Evolutionary conservation across 2,113 vertebrate genomes (phyloP).

Genomic region (Turnix velox): DNA sequence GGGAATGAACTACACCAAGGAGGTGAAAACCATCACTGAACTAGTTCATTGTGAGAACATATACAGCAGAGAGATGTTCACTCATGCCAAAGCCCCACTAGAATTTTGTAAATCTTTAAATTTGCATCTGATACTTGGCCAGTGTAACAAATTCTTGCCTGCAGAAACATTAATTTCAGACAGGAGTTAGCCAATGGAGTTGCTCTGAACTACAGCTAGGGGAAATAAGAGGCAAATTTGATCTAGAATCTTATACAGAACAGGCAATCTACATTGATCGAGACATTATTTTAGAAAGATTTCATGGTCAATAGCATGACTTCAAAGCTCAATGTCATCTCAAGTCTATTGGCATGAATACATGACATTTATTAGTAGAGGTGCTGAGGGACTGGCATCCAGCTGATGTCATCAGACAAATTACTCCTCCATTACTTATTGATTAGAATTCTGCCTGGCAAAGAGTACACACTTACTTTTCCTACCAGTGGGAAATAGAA

Average conservation of each 20-base stretch:
- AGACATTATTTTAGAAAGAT: constrained; percentile 30
- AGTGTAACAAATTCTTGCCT: background rate
- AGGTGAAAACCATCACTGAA: background rate
- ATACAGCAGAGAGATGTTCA: background rate
- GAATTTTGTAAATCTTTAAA: background rate
- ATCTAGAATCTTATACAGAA: background rate
- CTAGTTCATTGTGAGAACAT: background rate
- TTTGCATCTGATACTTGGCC: background rate
- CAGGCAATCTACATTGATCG: background rate
- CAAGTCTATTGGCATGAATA: background rate
- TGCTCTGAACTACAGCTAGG: background rate
- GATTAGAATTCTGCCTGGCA: constrained; percentile 11
- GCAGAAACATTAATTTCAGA: background rate
- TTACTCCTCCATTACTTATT: constrained; percentile 37
- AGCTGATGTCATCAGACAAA: constrained; percentile 24
- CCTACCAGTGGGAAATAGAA: background rate
- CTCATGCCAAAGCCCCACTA: background rate
- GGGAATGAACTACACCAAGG: background rate
- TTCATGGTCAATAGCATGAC: background rate
- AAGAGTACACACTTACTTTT: background rate
- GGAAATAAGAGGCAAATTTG: background rate
- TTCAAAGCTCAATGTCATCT: constrained; percentile 37
- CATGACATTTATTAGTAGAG: constrained; percentile 24
- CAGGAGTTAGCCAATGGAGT: background rate
- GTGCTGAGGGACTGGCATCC: constrained; percentile 22